Evolutionary conservation across 2,113 vertebrate genomes (phyloP).

Genomic region (Embiotoca jacksoni): DNA sequence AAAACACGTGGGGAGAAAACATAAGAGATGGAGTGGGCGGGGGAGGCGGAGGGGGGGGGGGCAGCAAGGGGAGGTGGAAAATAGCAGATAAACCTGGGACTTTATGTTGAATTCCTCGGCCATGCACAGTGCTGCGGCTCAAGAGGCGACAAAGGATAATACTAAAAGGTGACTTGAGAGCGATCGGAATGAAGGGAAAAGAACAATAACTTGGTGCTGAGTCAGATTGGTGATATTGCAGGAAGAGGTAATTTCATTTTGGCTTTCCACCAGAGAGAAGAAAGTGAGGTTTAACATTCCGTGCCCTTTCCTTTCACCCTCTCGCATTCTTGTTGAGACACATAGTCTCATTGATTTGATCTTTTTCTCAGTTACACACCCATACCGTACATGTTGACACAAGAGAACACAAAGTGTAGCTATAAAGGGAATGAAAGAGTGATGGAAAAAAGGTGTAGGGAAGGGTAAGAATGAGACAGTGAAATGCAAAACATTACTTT

Average conservation of each 20-base stretch:
- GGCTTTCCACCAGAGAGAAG: slow-evolving; percentile 56
- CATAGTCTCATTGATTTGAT: slow-evolving; percentile 33
- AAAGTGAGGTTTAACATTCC: slow-evolving; percentile 45
- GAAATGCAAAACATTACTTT: too few relatives aligned
- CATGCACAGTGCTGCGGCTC: slow-evolving; percentile 38
- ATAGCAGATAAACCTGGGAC: slow-evolving; percentile 60
- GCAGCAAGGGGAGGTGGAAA: slow-evolving; percentile 32
- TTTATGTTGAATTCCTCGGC: slow-evolving; percentile 49
- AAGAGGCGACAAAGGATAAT: slow-evolving; percentile 43
- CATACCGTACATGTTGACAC: slow-evolving; percentile 1
- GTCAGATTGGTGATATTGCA: slow-evolving; percentile 76
- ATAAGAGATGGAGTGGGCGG: slow-evolving; percentile 43
- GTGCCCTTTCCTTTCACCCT: slow-evolving; percentile 53
- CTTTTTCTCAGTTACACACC: slow-evolving; percentile 10
- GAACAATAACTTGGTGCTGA: slow-evolving; percentile 77
- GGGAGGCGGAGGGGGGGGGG: slow-evolving; percentile 17
- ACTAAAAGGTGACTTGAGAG: slow-evolving; percentile 66
- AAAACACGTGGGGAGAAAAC: slow-evolving; percentile 61
- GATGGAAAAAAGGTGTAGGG: too few relatives aligned
- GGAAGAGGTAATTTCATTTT: slow-evolving; percentile 74
- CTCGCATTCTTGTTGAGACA: slow-evolving; percentile 50
- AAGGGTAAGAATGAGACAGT: too few relatives aligned
- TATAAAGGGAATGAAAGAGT: too few relatives aligned
- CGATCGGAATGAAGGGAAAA: slow-evolving; percentile 62
- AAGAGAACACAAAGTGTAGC: neutral